Evolutionary conservation across 2,113 vertebrate genomes (phyloP).

Genomic region (Psettodes erumei): DNA sequence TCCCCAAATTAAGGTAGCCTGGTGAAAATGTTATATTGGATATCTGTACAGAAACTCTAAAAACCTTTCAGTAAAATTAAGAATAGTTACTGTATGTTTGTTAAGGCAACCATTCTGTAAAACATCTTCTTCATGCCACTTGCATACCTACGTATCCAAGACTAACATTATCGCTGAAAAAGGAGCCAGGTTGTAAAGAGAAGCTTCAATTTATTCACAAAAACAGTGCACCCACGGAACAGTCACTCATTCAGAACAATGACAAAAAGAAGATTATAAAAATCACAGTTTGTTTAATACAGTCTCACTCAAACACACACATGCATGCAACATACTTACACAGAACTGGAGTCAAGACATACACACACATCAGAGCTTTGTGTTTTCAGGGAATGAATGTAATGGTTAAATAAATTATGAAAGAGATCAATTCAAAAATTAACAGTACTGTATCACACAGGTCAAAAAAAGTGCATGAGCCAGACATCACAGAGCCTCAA

Average conservation of each 20-base stretch:
- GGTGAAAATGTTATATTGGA: no score
- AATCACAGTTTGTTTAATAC: conserved; percentile 57
- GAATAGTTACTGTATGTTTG: not conserved
- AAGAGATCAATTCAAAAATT: conserved; percentile 5
- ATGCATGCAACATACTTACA: not conserved
- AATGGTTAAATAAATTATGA: conserved; percentile 57
- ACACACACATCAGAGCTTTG: conserved; percentile 13
- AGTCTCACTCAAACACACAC: conserved; percentile 25
- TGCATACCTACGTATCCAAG: not conserved
- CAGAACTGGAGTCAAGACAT: not conserved
- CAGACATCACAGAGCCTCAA: conserved; percentile 44
- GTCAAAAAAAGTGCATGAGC: conserved; percentile 62
- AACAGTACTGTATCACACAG: conserved; percentile 39
- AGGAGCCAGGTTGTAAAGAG: conserved; percentile 9
- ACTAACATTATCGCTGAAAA: not conserved
- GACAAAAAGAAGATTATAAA: conserved; percentile 23
- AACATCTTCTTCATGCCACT: not conserved
- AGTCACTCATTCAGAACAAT: conserved; percentile 36
- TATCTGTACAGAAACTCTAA: not conserved
- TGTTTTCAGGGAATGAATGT: conserved; percentile 5
- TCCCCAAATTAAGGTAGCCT: no score
- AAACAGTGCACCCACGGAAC: conserved; percentile 24
- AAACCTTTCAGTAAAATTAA: not conserved
- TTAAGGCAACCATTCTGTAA: no score
- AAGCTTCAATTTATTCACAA: conserved; percentile 65